Base-by-base conservation (phyloP, 2,888 invertebrate species). In the Yponomeuta evonymella region DNA sequence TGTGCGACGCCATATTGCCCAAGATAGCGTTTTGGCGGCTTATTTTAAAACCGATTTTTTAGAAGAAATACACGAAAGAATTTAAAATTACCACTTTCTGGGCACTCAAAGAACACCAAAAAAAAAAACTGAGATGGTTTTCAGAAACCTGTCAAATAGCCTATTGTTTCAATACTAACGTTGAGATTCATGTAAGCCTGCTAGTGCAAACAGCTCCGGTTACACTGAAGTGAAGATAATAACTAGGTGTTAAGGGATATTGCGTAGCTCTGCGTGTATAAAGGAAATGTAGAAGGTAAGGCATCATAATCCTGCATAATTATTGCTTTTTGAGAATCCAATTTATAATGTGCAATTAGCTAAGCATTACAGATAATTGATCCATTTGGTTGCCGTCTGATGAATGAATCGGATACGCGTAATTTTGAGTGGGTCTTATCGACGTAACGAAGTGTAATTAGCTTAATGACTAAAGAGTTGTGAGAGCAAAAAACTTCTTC, bases 131-230 rank as follows among this genome's bases (percentile, higher is more conserved):
- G 23, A 23, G 23, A 23, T 23, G 23, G 23, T 23, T 23, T 23
- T 23, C 23, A 23, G 23, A 23, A 23, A 23, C 23, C 23, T 23
- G 23, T 23, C 23, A 23, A 23, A 23, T 23, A 23, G 23, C 23
- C 23, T 23, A 23, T 6, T 43, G 8, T 43, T 43, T 43, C 43
- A 8, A 43, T 43, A 66, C 62, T 72, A 69, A 73, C 72, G 12
- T 36, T 43, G 43, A 43, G 9, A 5, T 33, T 33, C 5, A 8
- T 43, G 43, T 43, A 43, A 43, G 63, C 43, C 30, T 64, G 66
- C 23, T 48, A 51, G 65, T 72, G 66, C 30, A 15, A 70, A 66
- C 70, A 29, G 33, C 48, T 51, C 58, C 23, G 23, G 64, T 30
- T 30, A 64, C 11, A 64, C 30, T 30, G 29, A 23, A 64, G 30